phyloP scores from a whole-genome alignment of 2,113 vertebrate genomes.

The Vicugna pacos region DNA sequence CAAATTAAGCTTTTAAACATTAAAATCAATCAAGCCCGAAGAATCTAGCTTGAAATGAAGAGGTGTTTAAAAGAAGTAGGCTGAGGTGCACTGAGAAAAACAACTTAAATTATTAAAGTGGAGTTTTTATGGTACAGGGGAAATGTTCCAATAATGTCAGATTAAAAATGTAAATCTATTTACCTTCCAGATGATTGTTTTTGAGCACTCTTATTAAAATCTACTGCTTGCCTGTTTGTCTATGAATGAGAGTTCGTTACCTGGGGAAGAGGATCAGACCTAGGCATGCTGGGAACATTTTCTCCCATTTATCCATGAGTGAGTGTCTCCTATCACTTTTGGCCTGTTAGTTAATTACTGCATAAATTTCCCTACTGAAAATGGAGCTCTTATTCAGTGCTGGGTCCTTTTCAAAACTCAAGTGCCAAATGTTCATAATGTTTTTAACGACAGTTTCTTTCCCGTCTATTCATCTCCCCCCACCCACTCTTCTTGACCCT shows the following conservation, averaged over 20 bases:
- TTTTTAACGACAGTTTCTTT: constrained; percentile 5
- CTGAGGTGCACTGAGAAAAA: constrained; percentile 64
- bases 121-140: constrained; percentile 53
- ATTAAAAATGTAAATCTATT: constrained; percentile 73
- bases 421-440: neutral
- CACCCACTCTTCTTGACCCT: neutral
- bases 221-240: constrained; percentile 19
- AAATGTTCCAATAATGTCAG: constrained; percentile 73
- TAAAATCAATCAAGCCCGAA: constrained; percentile 64
- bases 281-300: neutral
- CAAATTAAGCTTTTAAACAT: constrained; percentile 64
- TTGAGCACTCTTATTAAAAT: neutral
- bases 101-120: constrained; percentile 73
- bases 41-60: constrained; percentile 56
- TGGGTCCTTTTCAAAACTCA: constrained; percentile 18
- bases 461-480: constrained; percentile 1
- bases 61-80: constrained; percentile 66
- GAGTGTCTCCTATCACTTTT: constrained; percentile 9
- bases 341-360: constrained; percentile 38
- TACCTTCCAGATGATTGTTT: constrained; percentile 54
- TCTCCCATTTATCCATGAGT: neutral
- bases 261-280: neutral
- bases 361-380: constrained; percentile 33
- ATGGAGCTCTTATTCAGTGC: neutral
- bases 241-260: constrained; percentile 5